These are phyloP conservation scores for Cochlearius cochlearius DNA, from an alignment of 2,113 vertebrate genomes.

Conservation along the genomic window DNA sequence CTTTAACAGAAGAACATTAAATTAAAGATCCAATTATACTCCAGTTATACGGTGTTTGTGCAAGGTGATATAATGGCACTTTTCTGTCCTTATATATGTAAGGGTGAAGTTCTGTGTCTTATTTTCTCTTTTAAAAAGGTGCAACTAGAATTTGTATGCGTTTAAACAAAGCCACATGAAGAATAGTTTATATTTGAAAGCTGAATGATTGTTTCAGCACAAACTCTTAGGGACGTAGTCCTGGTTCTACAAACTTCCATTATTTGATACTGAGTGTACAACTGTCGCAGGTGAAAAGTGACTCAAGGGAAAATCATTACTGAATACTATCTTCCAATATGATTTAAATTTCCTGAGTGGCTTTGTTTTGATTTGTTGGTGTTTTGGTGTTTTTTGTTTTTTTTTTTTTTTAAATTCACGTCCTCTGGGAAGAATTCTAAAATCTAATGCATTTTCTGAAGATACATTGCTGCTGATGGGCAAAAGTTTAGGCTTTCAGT, in stretches of 20 bases:
- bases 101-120: not conserved
- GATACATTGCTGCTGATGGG: fast-evolving
- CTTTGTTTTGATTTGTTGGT: not conserved
- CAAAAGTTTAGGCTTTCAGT: not conserved
- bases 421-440: not conserved
- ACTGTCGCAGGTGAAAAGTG: not conserved
- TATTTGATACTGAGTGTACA: not conserved
- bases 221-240: not conserved
- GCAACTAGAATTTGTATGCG: not conserved
- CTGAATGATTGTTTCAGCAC: not conserved
- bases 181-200: not conserved
- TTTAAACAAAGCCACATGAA: not conserved
- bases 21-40: not conserved
- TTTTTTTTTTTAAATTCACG: not conserved
- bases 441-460: not conserved
- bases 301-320: not conserved
- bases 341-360: not conserved
- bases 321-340: not conserved
- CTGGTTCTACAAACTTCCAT: not conserved
- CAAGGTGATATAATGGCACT: not conserved
- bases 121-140: not conserved
- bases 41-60: not conserved
- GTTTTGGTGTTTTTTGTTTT: no score
- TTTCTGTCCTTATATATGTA: not conserved
- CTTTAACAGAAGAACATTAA: not conserved